Evolutionary conservation across 1,140 invertebrate genomes (phyloP).

Genomic region (Procambarus clarkii): DNA sequence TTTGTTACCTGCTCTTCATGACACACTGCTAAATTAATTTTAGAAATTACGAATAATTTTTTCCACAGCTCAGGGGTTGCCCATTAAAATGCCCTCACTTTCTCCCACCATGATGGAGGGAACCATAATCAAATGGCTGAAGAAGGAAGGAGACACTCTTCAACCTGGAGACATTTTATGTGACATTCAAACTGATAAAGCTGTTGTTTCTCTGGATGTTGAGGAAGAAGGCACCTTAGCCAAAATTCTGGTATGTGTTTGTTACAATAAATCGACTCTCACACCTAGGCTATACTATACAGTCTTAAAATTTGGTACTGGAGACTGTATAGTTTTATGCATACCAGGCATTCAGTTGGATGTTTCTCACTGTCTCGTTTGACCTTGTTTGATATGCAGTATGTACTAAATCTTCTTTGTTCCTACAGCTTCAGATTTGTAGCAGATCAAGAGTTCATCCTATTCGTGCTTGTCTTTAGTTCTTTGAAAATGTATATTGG

Average conservation of each 20-base stretch:
- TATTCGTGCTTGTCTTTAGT: neutral
- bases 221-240: slow-evolving; percentile 81
- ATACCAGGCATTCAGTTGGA: no score
- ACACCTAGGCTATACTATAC: neutral
- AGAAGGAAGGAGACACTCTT: slow-evolving; percentile 80
- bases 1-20: no score
- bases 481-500: neutral
- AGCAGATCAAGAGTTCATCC: neutral
- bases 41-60: neutral
- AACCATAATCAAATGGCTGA: slow-evolving; percentile 81
- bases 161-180: slow-evolving; percentile 80
- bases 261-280: neutral
- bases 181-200: slow-evolving; percentile 82
- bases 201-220: slow-evolving; percentile 79
- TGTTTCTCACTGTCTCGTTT: no score
- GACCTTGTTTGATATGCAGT: no score
- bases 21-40: no score
- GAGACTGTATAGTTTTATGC: neutral
- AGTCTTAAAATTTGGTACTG: neutral
- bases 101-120: slow-evolving; percentile 82
- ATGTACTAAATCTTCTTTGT: neutral
- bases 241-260: slow-evolving; percentile 78
- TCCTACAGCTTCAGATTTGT: neutral
- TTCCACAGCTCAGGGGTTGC: slow-evolving; percentile 66
- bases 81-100: slow-evolving; percentile 80